A percentile compares a stretch with the other conserved stretches of the same genome.
phyloP scores from a whole-genome alignment of 2,797 vertebrate species.

The Alcedo atthis region DNA sequence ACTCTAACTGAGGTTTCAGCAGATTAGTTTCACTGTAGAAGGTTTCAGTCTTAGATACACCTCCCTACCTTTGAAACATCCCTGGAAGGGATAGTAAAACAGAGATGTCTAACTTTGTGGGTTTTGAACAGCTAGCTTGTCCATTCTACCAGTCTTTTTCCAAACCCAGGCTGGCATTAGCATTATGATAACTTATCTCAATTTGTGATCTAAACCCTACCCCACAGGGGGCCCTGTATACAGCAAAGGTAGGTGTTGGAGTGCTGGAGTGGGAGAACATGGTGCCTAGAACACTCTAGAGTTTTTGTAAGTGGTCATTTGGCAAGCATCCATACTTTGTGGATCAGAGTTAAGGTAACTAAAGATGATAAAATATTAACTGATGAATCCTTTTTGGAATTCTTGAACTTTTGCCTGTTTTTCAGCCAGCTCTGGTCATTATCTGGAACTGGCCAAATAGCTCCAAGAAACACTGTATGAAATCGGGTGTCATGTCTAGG shows the following conservation, averaged over 20 bases:
- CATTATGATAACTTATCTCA: not conserved
- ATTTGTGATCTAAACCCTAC: not conserved
- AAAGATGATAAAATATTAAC: not conserved
- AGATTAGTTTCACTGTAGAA: not conserved
- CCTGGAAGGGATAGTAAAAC: not conserved
- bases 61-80: rapidly evolving
- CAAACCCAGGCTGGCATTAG: no score
- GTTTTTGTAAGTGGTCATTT: not conserved
- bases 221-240: rapidly evolving
- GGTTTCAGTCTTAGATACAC: not conserved
- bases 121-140: not conserved
- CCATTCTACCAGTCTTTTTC: not conserved
- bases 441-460: not conserved
- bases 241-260: not conserved
- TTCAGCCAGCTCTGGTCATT: not conserved
- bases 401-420: not conserved
- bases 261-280: not conserved
- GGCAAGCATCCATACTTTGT: not conserved
- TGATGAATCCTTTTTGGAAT: not conserved
- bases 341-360: not conserved
- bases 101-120: not conserved
- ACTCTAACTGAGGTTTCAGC: not conserved
- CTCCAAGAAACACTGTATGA: not conserved
- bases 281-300: not conserved
- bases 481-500: not conserved